These are phyloP conservation scores for Bombyx mandarina DNA, from an alignment of 1,140 invertebrate genomes.

Conservation along the genomic window DNA sequence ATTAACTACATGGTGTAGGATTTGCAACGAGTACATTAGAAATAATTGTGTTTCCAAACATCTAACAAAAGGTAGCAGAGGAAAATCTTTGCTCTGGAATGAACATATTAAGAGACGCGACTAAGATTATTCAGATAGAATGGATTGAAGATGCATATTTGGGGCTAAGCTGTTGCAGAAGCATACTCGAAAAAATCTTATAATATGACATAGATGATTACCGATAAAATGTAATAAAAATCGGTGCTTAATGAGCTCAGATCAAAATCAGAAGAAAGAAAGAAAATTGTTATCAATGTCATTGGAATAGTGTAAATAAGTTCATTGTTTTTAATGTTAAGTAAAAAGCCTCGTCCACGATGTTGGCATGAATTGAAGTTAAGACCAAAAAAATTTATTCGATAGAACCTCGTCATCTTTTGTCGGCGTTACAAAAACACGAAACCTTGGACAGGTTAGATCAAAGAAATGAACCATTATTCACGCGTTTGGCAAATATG, in stretches of 20 bases:
- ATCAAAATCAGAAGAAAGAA: background rate
- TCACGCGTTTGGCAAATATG: constrained; percentile 54
- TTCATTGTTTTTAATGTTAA: background rate
- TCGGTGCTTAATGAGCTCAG: background rate
- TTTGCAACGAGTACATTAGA: too few relatives aligned
- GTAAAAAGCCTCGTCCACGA: background rate
- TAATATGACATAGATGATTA: too few relatives aligned
- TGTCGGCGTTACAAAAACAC: constrained; percentile 23
- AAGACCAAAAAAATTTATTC: constrained; percentile 11
- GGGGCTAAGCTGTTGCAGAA: too few relatives aligned
- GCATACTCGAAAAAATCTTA: too few relatives aligned
- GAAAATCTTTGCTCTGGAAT: too few relatives aligned
- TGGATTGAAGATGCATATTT: too few relatives aligned
- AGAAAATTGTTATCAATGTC: background rate
- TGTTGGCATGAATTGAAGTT: background rate
- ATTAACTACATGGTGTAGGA: too few relatives aligned
- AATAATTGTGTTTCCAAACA: too few relatives aligned
- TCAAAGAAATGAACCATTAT: constrained; percentile 41
- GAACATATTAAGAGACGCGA: too few relatives aligned
- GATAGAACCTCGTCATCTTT: constrained; percentile 16
- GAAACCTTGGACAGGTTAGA: constrained; percentile 24
- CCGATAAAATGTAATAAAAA: too few relatives aligned
- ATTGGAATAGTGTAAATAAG: background rate
- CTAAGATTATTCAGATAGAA: too few relatives aligned
- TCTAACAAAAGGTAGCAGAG: too few relatives aligned